Conservation (phyloP, 2,888 invertebrate genomes). For the Aphrophora alni region DNA sequence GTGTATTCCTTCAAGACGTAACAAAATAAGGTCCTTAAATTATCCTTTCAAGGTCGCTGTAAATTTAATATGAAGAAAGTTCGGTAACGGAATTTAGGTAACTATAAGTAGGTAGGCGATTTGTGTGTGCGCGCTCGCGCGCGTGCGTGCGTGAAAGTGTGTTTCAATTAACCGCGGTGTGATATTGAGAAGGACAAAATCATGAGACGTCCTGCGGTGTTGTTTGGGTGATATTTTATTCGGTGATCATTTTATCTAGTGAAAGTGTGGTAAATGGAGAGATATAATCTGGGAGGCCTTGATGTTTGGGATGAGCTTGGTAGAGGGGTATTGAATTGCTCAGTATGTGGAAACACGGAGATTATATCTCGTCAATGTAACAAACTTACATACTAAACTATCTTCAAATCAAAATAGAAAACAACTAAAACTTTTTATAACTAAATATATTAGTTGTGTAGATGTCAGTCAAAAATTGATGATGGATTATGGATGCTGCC, state of each 20-base stretch:
- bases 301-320: background rate
- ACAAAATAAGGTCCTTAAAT: too few species aligned
- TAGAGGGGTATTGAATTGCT: background rate
- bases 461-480: too few species aligned
- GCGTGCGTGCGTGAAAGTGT: background rate
- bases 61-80: background rate
- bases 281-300: background rate
- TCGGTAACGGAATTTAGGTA: background rate
- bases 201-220: background rate
- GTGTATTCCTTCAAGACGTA: too few species aligned
- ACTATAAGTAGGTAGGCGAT: background rate
- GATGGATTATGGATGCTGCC: too few species aligned
- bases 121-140: too few species aligned
- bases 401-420: too few species aligned
- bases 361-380: too few species aligned
- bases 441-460: too few species aligned
- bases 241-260: background rate
- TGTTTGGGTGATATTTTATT: background rate
- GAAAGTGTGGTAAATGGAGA: background rate
- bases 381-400: too few species aligned
- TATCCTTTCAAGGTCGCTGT: background rate
- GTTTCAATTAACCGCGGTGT: background rate
- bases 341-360: too few species aligned
- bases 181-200: background rate
- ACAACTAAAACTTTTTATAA: too few species aligned